Percentiles rank a stretch among this genome's conserved stretches.
Conservation (phyloP, 2,888 invertebrate species). For the Erebia aethiops region DNA sequence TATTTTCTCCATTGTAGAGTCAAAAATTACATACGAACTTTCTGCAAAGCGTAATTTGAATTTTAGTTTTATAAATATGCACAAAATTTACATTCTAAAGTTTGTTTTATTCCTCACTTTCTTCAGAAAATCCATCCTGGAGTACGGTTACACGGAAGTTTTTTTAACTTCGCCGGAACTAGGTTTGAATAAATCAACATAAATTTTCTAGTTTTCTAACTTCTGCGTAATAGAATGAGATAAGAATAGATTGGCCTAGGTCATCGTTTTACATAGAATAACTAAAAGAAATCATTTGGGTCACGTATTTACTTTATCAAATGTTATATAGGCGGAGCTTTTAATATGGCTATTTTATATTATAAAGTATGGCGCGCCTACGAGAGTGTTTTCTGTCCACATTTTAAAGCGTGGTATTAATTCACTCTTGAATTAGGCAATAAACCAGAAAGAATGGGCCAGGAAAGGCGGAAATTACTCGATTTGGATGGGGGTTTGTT, state of each 20-base stretch:
- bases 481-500: no score
- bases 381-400: no score
- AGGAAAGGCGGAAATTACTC: no score
- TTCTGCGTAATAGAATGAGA: neutral
- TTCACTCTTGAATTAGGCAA: no score
- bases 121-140: neutral
- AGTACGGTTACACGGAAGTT: neutral
- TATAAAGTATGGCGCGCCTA: no score
- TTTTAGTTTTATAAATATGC: neutral
- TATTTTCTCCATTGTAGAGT: no score
- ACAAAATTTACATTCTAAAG: neutral
- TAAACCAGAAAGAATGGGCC: no score
- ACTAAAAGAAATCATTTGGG: no score
- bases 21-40: neutral
- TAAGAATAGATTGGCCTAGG: neutral
- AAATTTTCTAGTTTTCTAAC: constrained; percentile 9
- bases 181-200: constrained; percentile 19
- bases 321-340: no score
- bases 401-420: no score
- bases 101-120: neutral
- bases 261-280: neutral
- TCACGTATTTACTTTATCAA: no score
- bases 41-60: neutral
- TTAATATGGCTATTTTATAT: no score
- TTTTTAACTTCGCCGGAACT: constrained; percentile 6